These are phyloP conservation scores for Parazoanthus atlanticus DNA, from an alignment of 92 coral and sea anemone species.

Conservation along the genomic window DNA sequence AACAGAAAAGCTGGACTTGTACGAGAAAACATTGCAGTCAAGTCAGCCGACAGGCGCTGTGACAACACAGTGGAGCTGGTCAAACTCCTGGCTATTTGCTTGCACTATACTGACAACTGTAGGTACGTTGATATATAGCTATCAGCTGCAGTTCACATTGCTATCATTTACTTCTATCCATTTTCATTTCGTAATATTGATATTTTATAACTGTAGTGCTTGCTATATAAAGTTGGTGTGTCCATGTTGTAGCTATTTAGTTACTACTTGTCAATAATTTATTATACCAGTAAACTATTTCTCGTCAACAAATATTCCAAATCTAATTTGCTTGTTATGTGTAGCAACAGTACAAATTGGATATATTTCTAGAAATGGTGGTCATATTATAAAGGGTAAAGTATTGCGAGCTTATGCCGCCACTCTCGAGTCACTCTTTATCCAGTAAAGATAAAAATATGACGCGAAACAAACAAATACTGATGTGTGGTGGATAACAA, in stretches of 20 bases:
- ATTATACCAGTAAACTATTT: not conserved
- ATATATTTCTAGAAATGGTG: no score
- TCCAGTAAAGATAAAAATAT: no score
- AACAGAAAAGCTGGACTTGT: conserved; percentile 56
- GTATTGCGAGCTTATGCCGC: no score
- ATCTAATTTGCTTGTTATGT: not conserved
- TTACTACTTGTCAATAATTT: not conserved
- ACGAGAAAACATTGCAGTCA: conserved; percentile 31
- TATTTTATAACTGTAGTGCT: not conserved
- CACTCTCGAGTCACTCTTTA: no score
- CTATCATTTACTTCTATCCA: not conserved
- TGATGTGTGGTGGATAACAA: no score
- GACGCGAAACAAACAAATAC: no score
- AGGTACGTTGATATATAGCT: conserved; percentile 51
- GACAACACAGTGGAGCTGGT: conserved; percentile 62
- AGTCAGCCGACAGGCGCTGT: conserved; percentile 5
- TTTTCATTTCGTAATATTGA: not conserved
- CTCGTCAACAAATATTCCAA: not conserved
- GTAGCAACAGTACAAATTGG: not conserved
- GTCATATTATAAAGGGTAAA: no score
- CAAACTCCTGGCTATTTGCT: conserved; percentile 81
- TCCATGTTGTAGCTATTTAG: no score
- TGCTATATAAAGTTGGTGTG: not conserved
- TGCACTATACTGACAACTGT: conserved; percentile 79
- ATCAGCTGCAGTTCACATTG: not conserved